Percentiles rank a stretch among this genome's conserved stretches.
Evolutionary conservation across 2,113 vertebrate species (phyloP).

Genomic region (Sturnus vulgaris): DNA sequence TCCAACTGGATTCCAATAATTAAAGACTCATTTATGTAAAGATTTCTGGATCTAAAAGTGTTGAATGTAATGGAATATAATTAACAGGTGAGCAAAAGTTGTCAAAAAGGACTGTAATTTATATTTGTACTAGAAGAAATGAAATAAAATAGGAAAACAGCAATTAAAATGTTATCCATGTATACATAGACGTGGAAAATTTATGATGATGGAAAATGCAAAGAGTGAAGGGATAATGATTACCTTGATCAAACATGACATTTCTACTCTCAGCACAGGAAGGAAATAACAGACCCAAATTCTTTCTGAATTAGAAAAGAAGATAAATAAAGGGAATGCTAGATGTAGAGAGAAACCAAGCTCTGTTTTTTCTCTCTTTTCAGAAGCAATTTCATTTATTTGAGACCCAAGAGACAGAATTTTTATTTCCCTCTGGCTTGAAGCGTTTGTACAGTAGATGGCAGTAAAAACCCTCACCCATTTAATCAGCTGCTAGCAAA

Average conservation of each 20-base stretch:
- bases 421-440: background rate
- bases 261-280: background rate
- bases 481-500: background rate
- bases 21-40: background rate
- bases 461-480: conserved; percentile 26
- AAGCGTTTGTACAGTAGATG: conserved; percentile 52
- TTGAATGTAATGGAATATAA: background rate
- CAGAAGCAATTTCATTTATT: background rate
- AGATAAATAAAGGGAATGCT: background rate
- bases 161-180: background rate
- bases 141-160: background rate
- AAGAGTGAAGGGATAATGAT: background rate
- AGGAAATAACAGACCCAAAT: background rate
- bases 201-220: background rate
- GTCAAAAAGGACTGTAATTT: background rate
- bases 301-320: background rate
- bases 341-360: background rate
- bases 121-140: background rate
- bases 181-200: background rate
- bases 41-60: background rate
- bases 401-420: background rate
- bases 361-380: background rate
- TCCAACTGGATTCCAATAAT: background rate
- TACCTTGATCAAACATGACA: background rate
- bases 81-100: background rate